Evolutionary conservation across 2,113 vertebrate species (phyloP), one percentile per base, ranked within the genome.

Genomic region (Aviceda subcristata): DNA sequence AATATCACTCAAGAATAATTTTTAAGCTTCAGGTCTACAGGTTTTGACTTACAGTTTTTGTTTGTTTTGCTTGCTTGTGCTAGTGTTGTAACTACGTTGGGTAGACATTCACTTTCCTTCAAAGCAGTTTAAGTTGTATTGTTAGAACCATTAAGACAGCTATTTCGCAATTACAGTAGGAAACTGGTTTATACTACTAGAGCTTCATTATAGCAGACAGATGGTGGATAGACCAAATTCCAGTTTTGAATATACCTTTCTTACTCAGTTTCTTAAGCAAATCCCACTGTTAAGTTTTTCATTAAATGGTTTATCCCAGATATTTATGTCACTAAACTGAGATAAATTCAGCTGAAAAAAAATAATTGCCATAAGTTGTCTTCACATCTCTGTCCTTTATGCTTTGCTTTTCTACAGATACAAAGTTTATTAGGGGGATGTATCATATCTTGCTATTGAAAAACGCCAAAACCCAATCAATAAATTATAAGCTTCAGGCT

Each of bases 261-360:
- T 55, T 77, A 20, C 10, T 38, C 38, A 27, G 5, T 74, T 74
- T 59, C 48, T 29, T 38, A 69, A 57, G 21, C 11, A 62, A 77
- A 29, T 55, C 53, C 12, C 20, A 66, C 3, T 39, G 10, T 23
- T 50, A 15, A 15, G 2, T 4, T 36, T 67, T 71, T 66, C 0
- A 0, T 56, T 75, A 16, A 51, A 55, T 7, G 14, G 3, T 15
- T 81, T 69, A 29, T 1, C 0, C 5, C 24, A 38, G 9, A 41
- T 55, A 55, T 72, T 82, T 94, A 26, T 16, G 2, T 36, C 36
- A 62, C 7, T 43, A 45, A 63, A 13, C 3, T 67, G 18, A 56
- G 6, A 4, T 46, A 55, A 90, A 78, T 38, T 88, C n/a, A 63
- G 6, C 12, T 32, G 9, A 78, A 63, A 78, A 55, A 26, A 73